Evolutionary conservation across 2,113 vertebrate genomes (phyloP).

Genomic region (Mus spicilegus): DNA sequence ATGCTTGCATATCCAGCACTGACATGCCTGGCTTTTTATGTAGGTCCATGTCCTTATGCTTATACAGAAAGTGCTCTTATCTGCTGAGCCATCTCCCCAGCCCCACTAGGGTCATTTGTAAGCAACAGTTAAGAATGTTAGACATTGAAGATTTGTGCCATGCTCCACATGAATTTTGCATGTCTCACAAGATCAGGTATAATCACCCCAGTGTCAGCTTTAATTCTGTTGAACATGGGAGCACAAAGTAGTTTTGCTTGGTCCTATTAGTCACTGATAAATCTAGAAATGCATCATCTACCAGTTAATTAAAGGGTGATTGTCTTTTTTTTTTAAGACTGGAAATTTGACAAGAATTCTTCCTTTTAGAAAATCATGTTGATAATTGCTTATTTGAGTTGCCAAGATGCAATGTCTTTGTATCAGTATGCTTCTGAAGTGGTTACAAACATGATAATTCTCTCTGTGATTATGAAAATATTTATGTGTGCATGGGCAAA

Average conservation of each 20-base stretch:
- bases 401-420: background rate
- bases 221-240: constrained; percentile 1
- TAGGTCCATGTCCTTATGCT: no score
- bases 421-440: background rate
- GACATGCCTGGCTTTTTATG: background rate
- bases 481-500: background rate
- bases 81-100: background rate
- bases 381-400: background rate
- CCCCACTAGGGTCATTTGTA: background rate
- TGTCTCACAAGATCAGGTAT: constrained; percentile 34
- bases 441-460: background rate
- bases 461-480: background rate
- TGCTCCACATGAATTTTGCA: background rate
- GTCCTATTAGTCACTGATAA: constrained; percentile 32
- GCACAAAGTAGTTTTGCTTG: background rate
- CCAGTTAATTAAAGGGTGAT: constrained; percentile 48
- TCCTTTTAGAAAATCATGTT: constrained; percentile 51
- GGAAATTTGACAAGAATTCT: constrained; percentile 46
- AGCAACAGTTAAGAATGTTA: background rate
- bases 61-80: background rate
- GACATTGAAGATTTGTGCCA: background rate
- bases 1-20: background rate
- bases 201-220: background rate
- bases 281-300: background rate
- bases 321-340: constrained; percentile 30